Evolutionary conservation across 2,888 invertebrate genomes (phyloP), one percentile per base, ranked within the genome.

Genomic region (Oligia latruncula): DNA sequence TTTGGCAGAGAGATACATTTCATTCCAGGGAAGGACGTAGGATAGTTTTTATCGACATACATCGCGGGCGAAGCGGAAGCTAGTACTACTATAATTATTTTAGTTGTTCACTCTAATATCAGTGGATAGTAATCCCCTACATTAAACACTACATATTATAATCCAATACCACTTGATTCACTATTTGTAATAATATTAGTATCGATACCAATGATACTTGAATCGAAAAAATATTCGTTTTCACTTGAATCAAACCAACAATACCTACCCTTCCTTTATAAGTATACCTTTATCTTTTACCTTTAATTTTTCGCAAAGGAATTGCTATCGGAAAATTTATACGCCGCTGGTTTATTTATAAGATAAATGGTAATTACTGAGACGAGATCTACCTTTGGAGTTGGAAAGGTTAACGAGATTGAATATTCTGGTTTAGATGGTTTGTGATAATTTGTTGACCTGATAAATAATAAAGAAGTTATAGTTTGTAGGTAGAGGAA

Each of bases 301-400:
- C 81, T 73, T 74, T 13, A 58, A 23, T 5, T 72, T 80, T 70
- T 80, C 23, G 17, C 49, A 72, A 70, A 80, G 62, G 40, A 80
- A 73, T 73, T 75, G 40, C 11, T 73, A 73, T 77, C 46, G 74
- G 76, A 77, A 86, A 85, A 85, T 80, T 68, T 86, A 82, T 86
- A 72, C 74, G 74, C 20, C 6, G 0, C n/a, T 43, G 52, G 58
- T 77, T 73, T 78, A 77, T 86, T 77, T 77, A 75, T 60, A 70
- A 80, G 72, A 74, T 71, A 73, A 70, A 83, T 86, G 80, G 77
- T 86, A 77, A 85, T 85, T 85, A 80, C 66, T 55, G 46, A 77
- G 70, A 77, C 80, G 62, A 20, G 15, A 86, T 80, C 72, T 77
- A 40, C 55, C 40, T 78, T 73, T 52, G 62, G 46, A 58, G 66